Evolutionary conservation across 2,888 invertebrate species (phyloP).

Genomic region (Tupiocoris notatus): DNA sequence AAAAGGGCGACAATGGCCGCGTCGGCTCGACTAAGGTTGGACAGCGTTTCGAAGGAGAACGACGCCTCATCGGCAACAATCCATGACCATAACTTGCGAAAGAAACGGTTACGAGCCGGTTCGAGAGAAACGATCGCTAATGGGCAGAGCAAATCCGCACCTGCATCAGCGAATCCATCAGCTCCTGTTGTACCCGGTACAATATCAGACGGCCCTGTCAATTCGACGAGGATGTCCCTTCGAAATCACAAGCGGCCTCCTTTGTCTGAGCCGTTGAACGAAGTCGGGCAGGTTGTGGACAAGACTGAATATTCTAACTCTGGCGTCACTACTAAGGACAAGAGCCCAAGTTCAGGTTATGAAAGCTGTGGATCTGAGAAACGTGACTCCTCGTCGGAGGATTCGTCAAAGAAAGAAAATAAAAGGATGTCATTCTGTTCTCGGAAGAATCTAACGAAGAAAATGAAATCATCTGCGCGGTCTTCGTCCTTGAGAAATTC

Average conservation of each 20-base stretch:
- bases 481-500: not conserved
- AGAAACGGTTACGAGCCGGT: constrained; percentile 29
- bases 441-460: not conserved
- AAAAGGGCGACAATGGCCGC: constrained; percentile 39
- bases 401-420: constrained; percentile 40
- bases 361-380: constrained; percentile 29
- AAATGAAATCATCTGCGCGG: not conserved
- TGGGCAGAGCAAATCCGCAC: constrained; percentile 12
- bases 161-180: not conserved
- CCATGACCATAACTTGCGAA: constrained; percentile 43
- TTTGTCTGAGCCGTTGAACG: constrained; percentile 53
- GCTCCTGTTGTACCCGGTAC: too few relatives aligned
- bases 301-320: constrained; percentile 8
- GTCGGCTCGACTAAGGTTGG: constrained; percentile 31
- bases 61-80: constrained; percentile 32
- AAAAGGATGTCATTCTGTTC: not conserved
- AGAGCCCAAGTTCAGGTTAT: constrained; percentile 25
- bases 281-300: constrained; percentile 25
- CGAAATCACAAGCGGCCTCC: constrained; percentile 59
- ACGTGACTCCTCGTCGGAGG: constrained; percentile 23
- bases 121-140: constrained; percentile 34
- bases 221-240: constrained; percentile 59
- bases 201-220: constrained; percentile 14
- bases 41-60: constrained; percentile 34
- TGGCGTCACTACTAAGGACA: constrained; percentile 16